Percentiles rank a stretch among this genome's conserved stretches.
phyloP scores from a whole-genome alignment of 2,113 vertebrate genomes.

The Arizona elegans region DNA sequence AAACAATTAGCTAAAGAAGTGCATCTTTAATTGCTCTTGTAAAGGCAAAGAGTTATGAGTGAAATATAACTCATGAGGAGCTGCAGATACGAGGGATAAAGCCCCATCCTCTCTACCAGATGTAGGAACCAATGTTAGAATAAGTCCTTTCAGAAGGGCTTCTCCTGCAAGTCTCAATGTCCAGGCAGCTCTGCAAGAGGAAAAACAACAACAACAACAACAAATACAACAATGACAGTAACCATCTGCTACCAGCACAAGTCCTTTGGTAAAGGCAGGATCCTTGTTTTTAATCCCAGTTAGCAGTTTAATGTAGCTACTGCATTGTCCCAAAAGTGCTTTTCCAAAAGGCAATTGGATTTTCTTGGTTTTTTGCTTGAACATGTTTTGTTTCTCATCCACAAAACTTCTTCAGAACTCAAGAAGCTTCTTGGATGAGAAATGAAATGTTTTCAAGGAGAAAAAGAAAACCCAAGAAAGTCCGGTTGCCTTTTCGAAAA shows the following conservation, averaged over 20 bases:
- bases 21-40: neutral
- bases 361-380: no score
- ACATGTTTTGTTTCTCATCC: no score
- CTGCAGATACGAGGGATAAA: neutral
- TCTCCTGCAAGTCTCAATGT: neutral
- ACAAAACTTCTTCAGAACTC: no score
- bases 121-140: neutral
- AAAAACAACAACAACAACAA: neutral
- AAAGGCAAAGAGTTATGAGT: neutral
- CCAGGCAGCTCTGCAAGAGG: neutral
- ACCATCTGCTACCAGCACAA: neutral
- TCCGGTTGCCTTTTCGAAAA: no score
- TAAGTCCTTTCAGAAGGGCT: neutral
- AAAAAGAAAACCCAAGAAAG: no score
- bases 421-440: no score
- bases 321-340: neutral
- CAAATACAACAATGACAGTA: neutral
- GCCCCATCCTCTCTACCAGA: neutral
- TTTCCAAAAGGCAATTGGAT: no score
- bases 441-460: no score
- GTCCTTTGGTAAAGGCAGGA: neutral
- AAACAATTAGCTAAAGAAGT: neutral
- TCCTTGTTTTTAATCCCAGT: neutral
- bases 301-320: neutral
- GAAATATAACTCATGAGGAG: neutral